Evolutionary conservation across 2,888 invertebrate genomes (phyloP).

Genomic region (Pollenia griseotomentosa): DNA sequence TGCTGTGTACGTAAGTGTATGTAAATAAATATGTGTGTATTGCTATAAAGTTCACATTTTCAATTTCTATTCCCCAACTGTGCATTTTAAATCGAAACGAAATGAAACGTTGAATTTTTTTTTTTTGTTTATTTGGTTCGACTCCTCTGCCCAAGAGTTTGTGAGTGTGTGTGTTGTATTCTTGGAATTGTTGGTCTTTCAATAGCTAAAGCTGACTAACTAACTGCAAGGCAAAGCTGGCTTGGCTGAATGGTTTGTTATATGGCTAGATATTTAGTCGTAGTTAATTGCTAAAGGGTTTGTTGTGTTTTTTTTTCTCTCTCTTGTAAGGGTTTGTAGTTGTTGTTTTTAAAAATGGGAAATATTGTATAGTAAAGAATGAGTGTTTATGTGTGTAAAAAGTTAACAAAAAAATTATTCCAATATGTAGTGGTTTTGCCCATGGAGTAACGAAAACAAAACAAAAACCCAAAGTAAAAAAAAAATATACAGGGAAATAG

Average conservation of each 20-base stretch:
- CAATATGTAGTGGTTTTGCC: slow-evolving; percentile 39
- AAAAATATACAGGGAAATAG: slow-evolving; percentile 50
- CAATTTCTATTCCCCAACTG: slow-evolving; percentile 58
- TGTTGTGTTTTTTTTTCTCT: slow-evolving; percentile 42
- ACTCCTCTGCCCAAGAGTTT: slow-evolving; percentile 23
- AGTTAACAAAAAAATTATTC: slow-evolving; percentile 23
- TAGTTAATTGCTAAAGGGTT: slow-evolving; percentile 63
- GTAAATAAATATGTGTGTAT: slow-evolving; percentile 20
- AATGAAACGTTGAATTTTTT: slow-evolving; percentile 41
- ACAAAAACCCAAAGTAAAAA: slow-evolving; percentile 19
- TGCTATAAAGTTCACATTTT: slow-evolving; percentile 37
- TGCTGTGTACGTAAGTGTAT: slow-evolving; percentile 3
- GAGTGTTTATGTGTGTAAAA: neutral
- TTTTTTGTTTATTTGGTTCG: slow-evolving; percentile 6
- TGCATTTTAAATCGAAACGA: slow-evolving; percentile 61
- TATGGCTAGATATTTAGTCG: slow-evolving; percentile 80
- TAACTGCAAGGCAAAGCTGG: slow-evolving; percentile 40
- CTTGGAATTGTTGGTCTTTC: slow-evolving; percentile 51
- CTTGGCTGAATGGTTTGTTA: slow-evolving; percentile 74
- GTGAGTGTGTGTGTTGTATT: slow-evolving; percentile 45
- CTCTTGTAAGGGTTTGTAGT: slow-evolving; percentile 59
- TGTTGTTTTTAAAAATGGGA: slow-evolving; percentile 53
- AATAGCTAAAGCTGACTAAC: slow-evolving; percentile 32
- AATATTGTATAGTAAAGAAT: neutral
- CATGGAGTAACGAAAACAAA: slow-evolving; percentile 39